Percentiles rank a stretch among this genome's conserved stretches.
Evolutionary conservation across 2,888 invertebrate genomes (phyloP).

Genomic region (Nebria brevicollis): DNA sequence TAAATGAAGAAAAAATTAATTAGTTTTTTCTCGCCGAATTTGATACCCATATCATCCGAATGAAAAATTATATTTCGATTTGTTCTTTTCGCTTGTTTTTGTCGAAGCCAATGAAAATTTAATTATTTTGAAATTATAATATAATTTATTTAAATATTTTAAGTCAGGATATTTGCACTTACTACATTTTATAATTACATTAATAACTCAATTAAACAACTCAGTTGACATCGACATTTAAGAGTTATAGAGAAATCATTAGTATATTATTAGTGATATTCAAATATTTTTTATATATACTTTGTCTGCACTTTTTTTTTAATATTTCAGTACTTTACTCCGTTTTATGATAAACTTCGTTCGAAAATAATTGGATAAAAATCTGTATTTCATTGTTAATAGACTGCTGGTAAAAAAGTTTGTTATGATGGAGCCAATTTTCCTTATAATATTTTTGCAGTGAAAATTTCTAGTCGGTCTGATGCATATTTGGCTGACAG

Average conservation of each 20-base stretch:
- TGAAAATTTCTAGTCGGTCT: conserved; percentile 34
- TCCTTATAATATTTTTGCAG: conserved; percentile 26
- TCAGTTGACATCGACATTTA: not conserved
- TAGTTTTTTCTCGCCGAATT: conserved; percentile 42
- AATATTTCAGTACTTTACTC: too few species aligned
- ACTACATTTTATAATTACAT: conserved; percentile 18
- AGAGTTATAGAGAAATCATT: not conserved
- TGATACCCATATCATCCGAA: conserved; percentile 26
- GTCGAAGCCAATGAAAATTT: conserved; percentile 20
- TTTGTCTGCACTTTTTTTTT: too few species aligned
- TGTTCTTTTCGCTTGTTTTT: conserved; percentile 12
- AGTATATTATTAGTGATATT: too few species aligned
- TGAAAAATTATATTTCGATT: conserved; percentile 28
- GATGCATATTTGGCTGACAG: conserved; percentile 45
- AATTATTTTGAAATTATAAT: conserved; percentile 22
- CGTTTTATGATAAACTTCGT: too few species aligned
- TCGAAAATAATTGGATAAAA: not conserved
- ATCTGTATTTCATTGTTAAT: not conserved
- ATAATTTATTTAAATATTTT: not conserved
- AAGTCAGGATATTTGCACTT: conserved; percentile 2
- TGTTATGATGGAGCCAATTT: conserved; percentile 32
- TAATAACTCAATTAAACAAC: not conserved
- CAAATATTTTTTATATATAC: not conserved
- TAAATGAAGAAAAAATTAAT: conserved; percentile 43
- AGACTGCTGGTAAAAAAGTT: not conserved